Evolutionary conservation across 2,113 vertebrate species (phyloP).

Genomic region (Alaudala cheleensis): DNA sequence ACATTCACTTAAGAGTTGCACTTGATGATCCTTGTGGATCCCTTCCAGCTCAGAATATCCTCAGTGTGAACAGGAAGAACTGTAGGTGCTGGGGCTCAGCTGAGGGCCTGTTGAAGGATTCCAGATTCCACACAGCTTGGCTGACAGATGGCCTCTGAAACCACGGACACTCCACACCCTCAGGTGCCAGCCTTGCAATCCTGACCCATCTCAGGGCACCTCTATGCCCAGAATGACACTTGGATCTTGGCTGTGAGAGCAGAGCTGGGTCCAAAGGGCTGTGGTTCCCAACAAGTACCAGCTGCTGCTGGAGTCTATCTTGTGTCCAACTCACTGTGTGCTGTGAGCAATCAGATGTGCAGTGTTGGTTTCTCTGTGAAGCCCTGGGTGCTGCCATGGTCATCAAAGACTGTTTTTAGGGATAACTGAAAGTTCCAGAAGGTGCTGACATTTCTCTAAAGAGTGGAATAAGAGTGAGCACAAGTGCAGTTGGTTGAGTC

Average conservation of each 20-base stretch:
- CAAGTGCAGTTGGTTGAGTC: neutral
- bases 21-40: neutral
- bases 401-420: neutral
- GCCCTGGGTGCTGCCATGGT: neutral
- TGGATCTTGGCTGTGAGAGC: neutral
- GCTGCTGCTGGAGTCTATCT: neutral
- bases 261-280: neutral
- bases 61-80: neutral
- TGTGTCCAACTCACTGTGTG: accelerated
- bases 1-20: no score
- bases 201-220: neutral
- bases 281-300: neutral
- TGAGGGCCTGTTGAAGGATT: neutral
- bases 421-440: neutral
- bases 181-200: neutral
- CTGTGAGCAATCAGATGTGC: neutral
- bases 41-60: neutral
- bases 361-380: neutral
- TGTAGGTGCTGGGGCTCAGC: neutral
- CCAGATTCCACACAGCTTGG: neutral
- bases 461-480: neutral
- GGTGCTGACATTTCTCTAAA: neutral
- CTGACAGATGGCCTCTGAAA: neutral
- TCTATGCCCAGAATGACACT: neutral
- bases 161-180: accelerated